These are phyloP conservation scores for Anguilla megastoma DNA, from an alignment of 2,797 vertebrate species.

Conservation along the genomic window DNA sequence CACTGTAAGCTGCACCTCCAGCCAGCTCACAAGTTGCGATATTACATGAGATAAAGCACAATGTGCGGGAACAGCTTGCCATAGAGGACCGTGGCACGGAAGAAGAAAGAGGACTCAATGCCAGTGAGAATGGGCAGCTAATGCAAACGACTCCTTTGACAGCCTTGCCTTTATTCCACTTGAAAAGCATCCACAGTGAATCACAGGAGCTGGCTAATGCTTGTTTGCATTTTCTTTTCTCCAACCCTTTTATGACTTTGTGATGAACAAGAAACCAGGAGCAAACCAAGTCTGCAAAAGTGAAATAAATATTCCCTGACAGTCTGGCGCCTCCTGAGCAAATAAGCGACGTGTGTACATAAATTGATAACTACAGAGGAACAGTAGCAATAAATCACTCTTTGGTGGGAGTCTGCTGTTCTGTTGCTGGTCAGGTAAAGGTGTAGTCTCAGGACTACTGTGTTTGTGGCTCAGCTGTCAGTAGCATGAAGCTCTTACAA, in stretches of 20 bases:
- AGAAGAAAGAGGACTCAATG: background rate
- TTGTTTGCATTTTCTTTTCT: conserved; percentile 33
- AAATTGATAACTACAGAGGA: conserved; percentile 22
- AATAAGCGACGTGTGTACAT: conserved; percentile 14
- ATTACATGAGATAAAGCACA: background rate
- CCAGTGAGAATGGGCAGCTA: background rate
- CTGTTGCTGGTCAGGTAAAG: background rate
- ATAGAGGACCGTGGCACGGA: background rate
- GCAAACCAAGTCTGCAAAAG: background rate
- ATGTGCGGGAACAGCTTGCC: background rate
- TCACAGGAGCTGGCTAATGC: conserved; percentile 9
- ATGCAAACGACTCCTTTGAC: conserved; percentile 6
- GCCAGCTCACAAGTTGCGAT: background rate
- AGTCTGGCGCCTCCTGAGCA: conserved; percentile 25
- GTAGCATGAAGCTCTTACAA: background rate
- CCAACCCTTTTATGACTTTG: conserved; percentile 26
- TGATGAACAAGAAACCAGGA: background rate
- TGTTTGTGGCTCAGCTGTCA: background rate
- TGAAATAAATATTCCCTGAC: conserved; percentile 31
- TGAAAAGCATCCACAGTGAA: conserved; percentile 23
- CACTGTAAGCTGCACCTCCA: background rate
- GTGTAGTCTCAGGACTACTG: background rate
- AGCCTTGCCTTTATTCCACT: conserved; percentile 19
- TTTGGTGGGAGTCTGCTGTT: background rate
- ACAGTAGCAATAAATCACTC: conserved; percentile 17